phyloP scores from a whole-genome alignment of 2,797 vertebrate genomes.

The Furcifer pardalis region DNA sequence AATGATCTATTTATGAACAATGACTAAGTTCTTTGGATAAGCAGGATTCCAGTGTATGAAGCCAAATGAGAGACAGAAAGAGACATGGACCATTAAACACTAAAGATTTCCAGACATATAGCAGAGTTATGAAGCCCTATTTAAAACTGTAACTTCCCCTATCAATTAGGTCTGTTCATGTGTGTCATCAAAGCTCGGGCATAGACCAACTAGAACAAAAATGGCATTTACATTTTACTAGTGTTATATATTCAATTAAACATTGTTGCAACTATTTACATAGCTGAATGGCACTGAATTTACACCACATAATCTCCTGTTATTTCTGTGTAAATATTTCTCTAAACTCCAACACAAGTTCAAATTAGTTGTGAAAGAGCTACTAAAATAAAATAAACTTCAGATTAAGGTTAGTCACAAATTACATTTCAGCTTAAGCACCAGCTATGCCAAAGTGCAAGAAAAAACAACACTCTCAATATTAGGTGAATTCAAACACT shows the following conservation, averaged over 20 bases:
- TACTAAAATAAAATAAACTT: constrained; percentile 77
- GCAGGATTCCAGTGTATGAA: constrained; percentile 27
- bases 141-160: constrained; percentile 57
- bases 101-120: constrained; percentile 45
- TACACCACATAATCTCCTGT: constrained; percentile 66
- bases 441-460: constrained; percentile 64
- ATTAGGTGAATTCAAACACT: constrained; percentile 52
- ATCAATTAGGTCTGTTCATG: constrained; percentile 61
- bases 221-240: constrained; percentile 70
- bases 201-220: constrained; percentile 64
- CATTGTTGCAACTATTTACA: constrained; percentile 77
- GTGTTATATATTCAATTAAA: constrained; percentile 79
- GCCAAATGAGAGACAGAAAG: background rate
- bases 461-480: constrained; percentile 58
- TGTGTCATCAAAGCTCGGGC: constrained; percentile 47
- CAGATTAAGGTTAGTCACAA: constrained; percentile 72
- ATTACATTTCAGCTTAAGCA: constrained; percentile 61
- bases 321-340: constrained; percentile 81
- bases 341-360: constrained; percentile 72
- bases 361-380: constrained; percentile 77
- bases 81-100: constrained; percentile 11
- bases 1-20: constrained; percentile 25
- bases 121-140: constrained; percentile 30
- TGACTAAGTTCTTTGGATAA: background rate
- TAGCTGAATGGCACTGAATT: constrained; percentile 75